Conservation (phyloP, 2,113 vertebrate species). For the Rhegmatorhina hoffmannsi region DNA sequence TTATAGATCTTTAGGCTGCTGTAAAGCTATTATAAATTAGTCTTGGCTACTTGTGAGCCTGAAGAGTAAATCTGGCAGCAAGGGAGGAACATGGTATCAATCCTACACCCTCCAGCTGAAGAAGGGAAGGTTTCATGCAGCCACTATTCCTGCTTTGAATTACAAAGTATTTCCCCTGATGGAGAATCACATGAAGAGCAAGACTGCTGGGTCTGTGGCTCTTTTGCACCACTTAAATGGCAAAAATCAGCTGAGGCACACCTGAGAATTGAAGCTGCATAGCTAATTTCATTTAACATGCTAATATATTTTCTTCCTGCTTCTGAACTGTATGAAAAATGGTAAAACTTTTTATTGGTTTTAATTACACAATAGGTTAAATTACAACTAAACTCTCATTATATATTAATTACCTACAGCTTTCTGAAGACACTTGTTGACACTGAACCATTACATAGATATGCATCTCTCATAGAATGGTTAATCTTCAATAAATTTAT, state of each 20-base stretch:
- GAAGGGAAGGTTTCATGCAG: conserved; percentile 10
- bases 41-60: conserved; percentile 8
- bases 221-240: neutral
- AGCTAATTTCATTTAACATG: neutral
- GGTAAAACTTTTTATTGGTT: neutral
- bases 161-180: neutral
- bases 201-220: neutral
- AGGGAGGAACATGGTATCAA: neutral
- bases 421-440: conserved; percentile 1
- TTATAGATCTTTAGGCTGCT: conserved; percentile 35
- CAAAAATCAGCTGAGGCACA: conserved; percentile 9
- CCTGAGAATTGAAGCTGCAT: neutral
- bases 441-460: neutral
- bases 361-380: neutral
- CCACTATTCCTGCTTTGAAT: conserved; percentile 16
- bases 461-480: neutral
- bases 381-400: neutral
- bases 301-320: neutral
- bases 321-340: neutral
- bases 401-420: neutral
- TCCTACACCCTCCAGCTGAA: neutral
- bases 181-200: neutral
- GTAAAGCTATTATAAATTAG: conserved; percentile 42
- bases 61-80: neutral
- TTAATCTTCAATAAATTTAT: neutral